Evolutionary conservation across 2,888 invertebrate genomes (phyloP).

Genomic region (Eubasilissa splendida): DNA sequence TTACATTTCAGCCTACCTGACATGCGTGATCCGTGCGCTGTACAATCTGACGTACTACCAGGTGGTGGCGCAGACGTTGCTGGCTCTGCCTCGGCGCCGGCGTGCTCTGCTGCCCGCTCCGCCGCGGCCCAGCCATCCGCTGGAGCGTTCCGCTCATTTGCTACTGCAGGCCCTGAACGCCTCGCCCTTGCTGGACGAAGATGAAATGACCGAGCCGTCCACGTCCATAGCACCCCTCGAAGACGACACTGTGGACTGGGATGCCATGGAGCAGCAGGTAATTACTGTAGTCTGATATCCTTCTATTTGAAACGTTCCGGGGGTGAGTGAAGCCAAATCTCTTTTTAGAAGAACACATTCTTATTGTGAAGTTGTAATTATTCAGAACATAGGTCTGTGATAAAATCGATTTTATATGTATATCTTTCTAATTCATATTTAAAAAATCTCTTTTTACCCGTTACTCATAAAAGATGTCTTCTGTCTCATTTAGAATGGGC

Average conservation of each 20-base stretch:
- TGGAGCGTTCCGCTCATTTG: slow-evolving; percentile 62
- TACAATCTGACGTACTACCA: slow-evolving; percentile 94
- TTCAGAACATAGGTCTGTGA: too few relatives aligned
- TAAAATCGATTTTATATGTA: too few relatives aligned
- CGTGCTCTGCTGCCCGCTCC: slow-evolving; percentile 58
- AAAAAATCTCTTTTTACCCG: too few relatives aligned
- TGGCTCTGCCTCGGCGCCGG: slow-evolving; percentile 73
- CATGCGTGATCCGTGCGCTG: slow-evolving; percentile 87
- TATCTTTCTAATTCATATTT: too few relatives aligned
- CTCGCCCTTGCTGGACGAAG: slow-evolving; percentile 59
- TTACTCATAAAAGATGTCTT: too few relatives aligned
- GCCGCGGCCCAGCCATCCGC: slow-evolving; percentile 14
- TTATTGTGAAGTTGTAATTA: too few relatives aligned
- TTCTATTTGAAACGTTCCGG: too few relatives aligned
- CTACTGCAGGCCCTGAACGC: slow-evolving; percentile 64
- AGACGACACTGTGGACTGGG: slow-evolving; percentile 35
- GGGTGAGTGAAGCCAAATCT: too few relatives aligned
- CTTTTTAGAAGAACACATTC: too few relatives aligned
- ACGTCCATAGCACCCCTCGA: slow-evolving; percentile 66
- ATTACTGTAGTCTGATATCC: too few relatives aligned
- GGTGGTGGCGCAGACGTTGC: slow-evolving; percentile 86
- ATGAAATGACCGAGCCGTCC: slow-evolving; percentile 65
- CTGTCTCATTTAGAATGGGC: too few relatives aligned
- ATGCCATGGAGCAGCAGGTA: slow-evolving; percentile 16
- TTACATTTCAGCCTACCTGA: slow-evolving; percentile 82